These are phyloP conservation scores for Esox niger DNA, from an alignment of 2,113 vertebrate species.

Conservation along the genomic window DNA sequence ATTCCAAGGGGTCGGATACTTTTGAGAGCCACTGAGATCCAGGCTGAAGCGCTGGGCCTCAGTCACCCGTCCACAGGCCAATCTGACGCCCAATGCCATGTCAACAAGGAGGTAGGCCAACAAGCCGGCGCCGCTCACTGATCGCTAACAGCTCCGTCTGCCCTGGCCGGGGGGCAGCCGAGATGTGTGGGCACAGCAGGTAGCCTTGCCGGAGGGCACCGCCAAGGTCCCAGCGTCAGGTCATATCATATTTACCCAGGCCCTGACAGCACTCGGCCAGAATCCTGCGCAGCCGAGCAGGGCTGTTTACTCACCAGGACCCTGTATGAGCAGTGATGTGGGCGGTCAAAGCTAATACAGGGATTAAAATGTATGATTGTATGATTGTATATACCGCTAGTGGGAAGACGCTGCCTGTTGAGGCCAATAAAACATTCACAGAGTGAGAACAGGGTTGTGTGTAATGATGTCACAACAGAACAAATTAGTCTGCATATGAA, in stretches of 20 bases:
- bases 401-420: too few species aligned
- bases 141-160: conserved; percentile 14
- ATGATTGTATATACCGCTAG: conserved; percentile 18
- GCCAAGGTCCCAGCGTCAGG: conserved; percentile 43
- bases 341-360: conserved; percentile 27
- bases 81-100: conserved; percentile 14
- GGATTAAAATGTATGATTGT: conserved; percentile 9
- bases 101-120: conserved; percentile 13
- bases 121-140: neutral
- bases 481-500: too few species aligned
- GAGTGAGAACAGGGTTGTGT: too few species aligned
- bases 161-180: conserved; percentile 11
- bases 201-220: conserved; percentile 31
- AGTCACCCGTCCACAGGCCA: conserved; percentile 13
- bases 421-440: too few species aligned
- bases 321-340: neutral
- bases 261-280: conserved; percentile 29
- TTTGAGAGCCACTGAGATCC: too few species aligned
- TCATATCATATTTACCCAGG: conserved; percentile 52
- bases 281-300: conserved; percentile 24
- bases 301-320: conserved; percentile 32
- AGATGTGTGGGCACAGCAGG: conserved; percentile 19
- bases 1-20: too few species aligned
- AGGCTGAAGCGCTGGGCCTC: neutral
- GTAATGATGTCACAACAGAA: too few species aligned